Percentiles rank a stretch among this genome's conserved stretches.
Conservation (phyloP, 1,140 invertebrate genomes). For the Macrobrachium nipponense region DNA sequence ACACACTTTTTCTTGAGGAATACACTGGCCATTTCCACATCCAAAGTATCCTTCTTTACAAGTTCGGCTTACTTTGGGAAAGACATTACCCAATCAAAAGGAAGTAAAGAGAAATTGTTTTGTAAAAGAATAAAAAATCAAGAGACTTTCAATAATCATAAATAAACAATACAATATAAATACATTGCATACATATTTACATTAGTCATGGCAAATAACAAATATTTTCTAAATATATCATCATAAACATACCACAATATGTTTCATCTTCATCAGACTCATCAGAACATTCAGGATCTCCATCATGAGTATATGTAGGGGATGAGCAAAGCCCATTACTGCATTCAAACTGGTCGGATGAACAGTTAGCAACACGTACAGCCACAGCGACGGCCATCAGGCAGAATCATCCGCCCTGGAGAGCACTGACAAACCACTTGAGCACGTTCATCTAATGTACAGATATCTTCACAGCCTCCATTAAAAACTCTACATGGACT, state of each 20-base stretch:
- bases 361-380: conserved; percentile 69
- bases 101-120: background rate
- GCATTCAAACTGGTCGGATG: conserved; percentile 72
- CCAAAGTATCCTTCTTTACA: conserved; percentile 68
- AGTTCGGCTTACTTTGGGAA: conserved; percentile 34
- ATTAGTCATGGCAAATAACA: too few relatives aligned
- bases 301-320: conserved; percentile 80
- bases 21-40: conserved; percentile 72
- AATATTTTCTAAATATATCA: background rate
- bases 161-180: too few relatives aligned
- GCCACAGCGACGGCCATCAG: conserved; percentile 73
- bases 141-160: too few relatives aligned
- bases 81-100: background rate
- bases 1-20: conserved; percentile 68
- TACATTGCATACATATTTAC: too few relatives aligned
- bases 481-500: conserved; percentile 69
- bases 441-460: conserved; percentile 73
- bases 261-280: conserved; percentile 78
- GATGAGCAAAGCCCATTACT: conserved; percentile 78
- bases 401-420: conserved; percentile 70
- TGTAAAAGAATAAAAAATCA: too few relatives aligned
- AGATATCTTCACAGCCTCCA: conserved; percentile 82
- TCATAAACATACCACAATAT: conserved; percentile 67
- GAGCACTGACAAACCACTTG: conserved; percentile 76
- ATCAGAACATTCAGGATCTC: conserved; percentile 79